Evolutionary conservation across 1,140 invertebrate genomes (phyloP), one percentile per base, ranked within the genome.

Genomic region (Drosophila sucinea): DNA sequence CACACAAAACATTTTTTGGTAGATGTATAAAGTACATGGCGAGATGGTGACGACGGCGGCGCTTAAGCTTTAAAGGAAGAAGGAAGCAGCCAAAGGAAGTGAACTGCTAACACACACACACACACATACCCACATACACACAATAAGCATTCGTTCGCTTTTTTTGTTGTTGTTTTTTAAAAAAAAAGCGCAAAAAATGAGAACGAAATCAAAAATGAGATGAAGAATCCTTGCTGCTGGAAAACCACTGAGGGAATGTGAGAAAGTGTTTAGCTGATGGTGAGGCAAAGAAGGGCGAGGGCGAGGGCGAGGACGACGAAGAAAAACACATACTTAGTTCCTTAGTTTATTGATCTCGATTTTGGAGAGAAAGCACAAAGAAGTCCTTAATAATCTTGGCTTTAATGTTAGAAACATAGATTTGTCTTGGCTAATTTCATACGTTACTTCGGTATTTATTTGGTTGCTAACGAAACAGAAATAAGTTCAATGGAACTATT

Each of bases 181-280:
- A 40, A 72, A 72, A 70, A 57, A 58, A 58, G 33, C 30, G 56
- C 70, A 54, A 56, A 73, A 70, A 55, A 54, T 29, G n/a, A 33
- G 63, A 67, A 38, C 25, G 29, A 69, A 66, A 40, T 41, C 41
- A 60, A 33, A 73, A 73, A 64, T 56, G 54, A 64, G 79, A 87
- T 17, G 17, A 17, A 71, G 79, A 82, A 82, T 38, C 35, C 35
- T 1, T 10, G 33, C 33, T 38, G 8, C 0, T 30, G 35, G 35
- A 8, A 38, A 17, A 38, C 1, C 10, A 10, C 8, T 38, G 8
- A 8, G 35, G 35, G 10, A 8, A 10, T 38, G 10, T 75, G 86
- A 86, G 82, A 75, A 85, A 86, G 82, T 83, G 80, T 79, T 79
- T 75, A 85, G 11, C 10, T 1, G 10, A 38, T 30, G 30, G 11